A percentile compares a stretch with the other conserved stretches of the same genome.
These are phyloP conservation scores for Sceloporus tristichus DNA, from an alignment of 2,113 vertebrate genomes.

Conservation along the genomic window DNA sequence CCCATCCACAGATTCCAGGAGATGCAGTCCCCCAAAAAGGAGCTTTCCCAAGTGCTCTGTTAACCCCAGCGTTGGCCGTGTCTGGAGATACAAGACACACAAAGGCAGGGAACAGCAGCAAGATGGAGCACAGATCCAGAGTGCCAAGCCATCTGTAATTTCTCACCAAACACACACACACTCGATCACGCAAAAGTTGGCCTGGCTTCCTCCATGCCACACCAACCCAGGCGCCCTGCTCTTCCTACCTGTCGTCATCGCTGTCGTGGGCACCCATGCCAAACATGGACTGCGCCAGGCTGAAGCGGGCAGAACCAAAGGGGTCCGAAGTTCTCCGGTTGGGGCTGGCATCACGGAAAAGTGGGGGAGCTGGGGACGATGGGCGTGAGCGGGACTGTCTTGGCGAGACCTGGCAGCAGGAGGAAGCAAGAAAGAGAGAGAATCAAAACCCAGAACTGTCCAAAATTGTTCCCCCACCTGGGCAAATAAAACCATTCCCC, in stretches of 20 bases:
- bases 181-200: background rate
- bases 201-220: too few relatives aligned
- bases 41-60: too few relatives aligned
- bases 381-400: conserved; percentile 79
- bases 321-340: conserved; percentile 66
- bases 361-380: conserved; percentile 73
- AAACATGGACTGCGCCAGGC: conserved; percentile 83
- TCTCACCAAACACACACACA: background rate
- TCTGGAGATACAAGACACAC: too few relatives aligned
- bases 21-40: too few relatives aligned
- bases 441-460: too few relatives aligned
- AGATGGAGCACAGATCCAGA: background rate
- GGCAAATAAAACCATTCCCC: too few relatives aligned
- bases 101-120: too few relatives aligned
- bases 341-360: conserved; percentile 66
- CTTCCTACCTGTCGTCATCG: conserved; percentile 82
- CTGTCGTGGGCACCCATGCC: conserved; percentile 77
- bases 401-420: conserved; percentile 44
- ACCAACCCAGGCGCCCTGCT: background rate
- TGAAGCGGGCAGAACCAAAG: conserved; percentile 73
- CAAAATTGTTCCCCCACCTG: too few relatives aligned
- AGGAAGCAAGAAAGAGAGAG: background rate
- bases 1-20: too few relatives aligned
- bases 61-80: too few relatives aligned
- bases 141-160: background rate